These are phyloP conservation scores for Camptogramma bilineatum DNA, from an alignment of 2,888 invertebrate genomes.

Conservation along the genomic window DNA sequence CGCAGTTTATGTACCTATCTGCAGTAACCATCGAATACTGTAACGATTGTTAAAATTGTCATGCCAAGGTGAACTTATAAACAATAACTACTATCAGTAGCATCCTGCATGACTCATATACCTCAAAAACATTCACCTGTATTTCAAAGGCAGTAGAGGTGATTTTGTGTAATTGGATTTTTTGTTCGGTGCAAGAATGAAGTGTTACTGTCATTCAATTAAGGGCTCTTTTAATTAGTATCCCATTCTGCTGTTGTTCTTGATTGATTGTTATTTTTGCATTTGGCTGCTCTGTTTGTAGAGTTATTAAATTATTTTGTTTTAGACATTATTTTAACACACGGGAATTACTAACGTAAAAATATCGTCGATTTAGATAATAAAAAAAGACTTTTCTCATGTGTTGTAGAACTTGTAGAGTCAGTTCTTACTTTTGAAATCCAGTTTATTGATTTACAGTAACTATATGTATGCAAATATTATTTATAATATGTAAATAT, in stretches of 20 bases:
- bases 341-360: too few relatives aligned
- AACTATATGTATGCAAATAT: too few relatives aligned
- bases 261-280: conserved; percentile 22
- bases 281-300: background rate
- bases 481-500: too few relatives aligned
- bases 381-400: too few relatives aligned
- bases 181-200: conserved; percentile 54
- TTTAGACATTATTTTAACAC: too few relatives aligned
- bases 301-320: background rate
- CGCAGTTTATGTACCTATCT: background rate
- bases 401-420: too few relatives aligned
- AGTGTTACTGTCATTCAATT: conserved; percentile 48
- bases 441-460: too few relatives aligned
- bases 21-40: background rate
- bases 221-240: conserved; percentile 30
- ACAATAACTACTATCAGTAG: conserved; percentile 3
- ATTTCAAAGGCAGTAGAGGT: conserved; percentile 7
- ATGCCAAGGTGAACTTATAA: conserved; percentile 1
- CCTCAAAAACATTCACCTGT: conserved; percentile 4
- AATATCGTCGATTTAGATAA: too few relatives aligned
- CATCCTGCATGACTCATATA: conserved; percentile 5
- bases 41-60: conserved; percentile 1
- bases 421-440: background rate
- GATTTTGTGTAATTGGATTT: conserved; percentile 60
- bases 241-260: conserved; percentile 18